Conservation (phyloP, 2,113 vertebrate genomes). For the Tonatia bakeri region DNA sequence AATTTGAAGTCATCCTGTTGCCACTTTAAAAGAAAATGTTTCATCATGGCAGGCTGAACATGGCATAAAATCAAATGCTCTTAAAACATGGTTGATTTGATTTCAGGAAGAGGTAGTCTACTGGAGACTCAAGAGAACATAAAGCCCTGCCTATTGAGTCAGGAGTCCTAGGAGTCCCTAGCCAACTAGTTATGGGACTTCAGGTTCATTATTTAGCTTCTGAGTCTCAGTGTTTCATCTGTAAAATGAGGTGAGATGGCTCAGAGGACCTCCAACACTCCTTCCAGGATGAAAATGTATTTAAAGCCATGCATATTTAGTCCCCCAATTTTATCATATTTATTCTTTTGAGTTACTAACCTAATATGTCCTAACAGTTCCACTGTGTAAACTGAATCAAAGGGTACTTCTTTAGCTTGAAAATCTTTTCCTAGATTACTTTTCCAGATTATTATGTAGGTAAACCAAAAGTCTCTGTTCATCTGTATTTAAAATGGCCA, state of each 20-base stretch:
- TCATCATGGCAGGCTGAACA: not conserved
- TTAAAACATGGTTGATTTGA: not conserved
- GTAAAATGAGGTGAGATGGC: not conserved
- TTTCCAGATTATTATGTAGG: slow-evolving; percentile 43
- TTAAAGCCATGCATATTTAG: not conserved
- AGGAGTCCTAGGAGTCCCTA: not conserved
- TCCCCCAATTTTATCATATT: not conserved
- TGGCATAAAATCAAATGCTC: slow-evolving; percentile 16
- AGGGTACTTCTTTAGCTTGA: slow-evolving; percentile 71
- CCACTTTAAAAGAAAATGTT: not conserved
- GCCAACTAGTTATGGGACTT: not conserved
- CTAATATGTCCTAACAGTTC: slow-evolving; percentile 31
- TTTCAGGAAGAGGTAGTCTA: not conserved
- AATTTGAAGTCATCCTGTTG: not conserved
- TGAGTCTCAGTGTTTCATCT: not conserved
- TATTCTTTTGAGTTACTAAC: slow-evolving; percentile 37
- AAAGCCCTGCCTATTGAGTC: not conserved
- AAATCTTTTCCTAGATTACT: slow-evolving; percentile 76
- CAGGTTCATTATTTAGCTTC: not conserved
- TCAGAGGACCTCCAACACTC: not conserved
- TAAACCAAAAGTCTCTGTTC: slow-evolving; percentile 29
- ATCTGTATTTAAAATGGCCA: slow-evolving; percentile 55
- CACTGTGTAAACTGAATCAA: slow-evolving; percentile 39
- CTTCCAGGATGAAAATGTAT: not conserved
- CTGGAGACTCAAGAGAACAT: not conserved